Evolutionary conservation across 2,113 vertebrate species (phyloP).

Genomic region (Xiphorhynchus elegans): DNA sequence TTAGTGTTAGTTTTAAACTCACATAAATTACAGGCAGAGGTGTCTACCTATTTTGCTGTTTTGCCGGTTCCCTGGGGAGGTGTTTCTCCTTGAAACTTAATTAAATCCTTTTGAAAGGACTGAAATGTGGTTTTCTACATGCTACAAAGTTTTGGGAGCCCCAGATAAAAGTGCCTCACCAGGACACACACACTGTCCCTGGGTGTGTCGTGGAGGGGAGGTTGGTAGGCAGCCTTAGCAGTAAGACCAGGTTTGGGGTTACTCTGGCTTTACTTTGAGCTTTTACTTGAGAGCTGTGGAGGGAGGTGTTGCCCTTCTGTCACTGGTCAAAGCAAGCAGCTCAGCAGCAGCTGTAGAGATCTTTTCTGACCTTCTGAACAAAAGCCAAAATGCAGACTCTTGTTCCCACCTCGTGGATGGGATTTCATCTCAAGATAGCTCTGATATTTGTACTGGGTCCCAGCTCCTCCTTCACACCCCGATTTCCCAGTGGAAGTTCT

Average conservation of each 20-base stretch:
- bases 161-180: neutral
- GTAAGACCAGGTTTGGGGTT: neutral
- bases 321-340: neutral
- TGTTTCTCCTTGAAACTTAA: constrained; percentile 28
- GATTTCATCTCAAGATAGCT: neutral
- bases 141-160: neutral
- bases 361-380: neutral
- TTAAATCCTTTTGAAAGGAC: neutral
- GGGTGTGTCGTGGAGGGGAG: fast-evolving
- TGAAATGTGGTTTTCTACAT: neutral
- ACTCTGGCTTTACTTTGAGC: neutral
- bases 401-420: neutral
- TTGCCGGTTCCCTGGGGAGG: neutral
- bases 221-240: neutral
- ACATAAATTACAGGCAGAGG: constrained; percentile 33
- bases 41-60: constrained; percentile 12
- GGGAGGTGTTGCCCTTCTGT: neutral
- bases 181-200: neutral
- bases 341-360: neutral
- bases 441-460: neutral
- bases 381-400: neutral
- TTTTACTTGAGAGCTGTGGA: neutral
- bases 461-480: neutral
- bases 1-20: constrained; percentile 9
- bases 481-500: neutral